Evolutionary conservation across 2,113 vertebrate genomes (phyloP), one percentile per base, ranked within the genome.

Genomic region (Isichthys henryi): DNA sequence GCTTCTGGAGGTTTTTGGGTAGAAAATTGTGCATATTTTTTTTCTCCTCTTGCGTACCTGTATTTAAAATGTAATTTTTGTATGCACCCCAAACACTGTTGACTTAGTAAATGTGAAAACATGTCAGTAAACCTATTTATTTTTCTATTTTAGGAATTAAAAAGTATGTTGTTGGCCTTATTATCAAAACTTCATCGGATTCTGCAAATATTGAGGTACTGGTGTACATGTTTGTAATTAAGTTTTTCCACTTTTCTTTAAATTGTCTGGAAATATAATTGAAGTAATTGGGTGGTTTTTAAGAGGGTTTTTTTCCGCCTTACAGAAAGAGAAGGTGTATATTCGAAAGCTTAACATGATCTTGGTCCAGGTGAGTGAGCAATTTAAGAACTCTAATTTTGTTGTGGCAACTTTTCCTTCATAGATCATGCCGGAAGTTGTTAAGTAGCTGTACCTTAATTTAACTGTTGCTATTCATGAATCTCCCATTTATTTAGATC

Each of bases 331-430:
- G 91, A 98, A 98, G 83, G 98, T 99, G 8, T 99, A 99, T 93
- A 97, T 99, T 92, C 97, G 98, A 66, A 99, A 99, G 91, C 95
- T 99, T 91, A 99, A 99, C 95, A 99, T 99, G 98, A 99, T 99
- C 95, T 97, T 99, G 90, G 98, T 99, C 74, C 98, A 99, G 97
- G 98, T 98, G 92, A 95, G 94, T 50, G 0, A 5, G 83, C 27
- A 35, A 11, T 31, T 52, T 45, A 21, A 83, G 80, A 77, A 77
- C 70, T n/a, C 9, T 77, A 17, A 74, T 74, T 35, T 39, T 77
- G 6, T 6, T 80, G 31, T 3, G 13, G 31, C 10, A 6, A 77
- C 13, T 66, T 27, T 66, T 66, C 23, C n/a, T 27, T 27, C 58
- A 31, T 70, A 13, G n/a, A 70, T 31, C 62, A 27, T 27, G 3